phyloP scores from a whole-genome alignment of 2,888 invertebrate genomes.

The Pheosia gnoma region DNA sequence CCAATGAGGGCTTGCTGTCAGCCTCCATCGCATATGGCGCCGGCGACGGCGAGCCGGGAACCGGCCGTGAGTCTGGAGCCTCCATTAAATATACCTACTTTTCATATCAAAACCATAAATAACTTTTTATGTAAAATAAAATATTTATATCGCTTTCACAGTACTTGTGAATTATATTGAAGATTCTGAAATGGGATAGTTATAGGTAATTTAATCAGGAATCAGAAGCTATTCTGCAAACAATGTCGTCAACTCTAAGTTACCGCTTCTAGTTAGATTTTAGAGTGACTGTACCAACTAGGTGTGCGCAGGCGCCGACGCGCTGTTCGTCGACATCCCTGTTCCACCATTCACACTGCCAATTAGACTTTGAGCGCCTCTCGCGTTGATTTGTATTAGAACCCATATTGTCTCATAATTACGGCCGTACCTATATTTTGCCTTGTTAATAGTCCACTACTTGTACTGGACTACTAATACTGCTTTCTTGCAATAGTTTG shows the following conservation, averaged over 20 bases:
- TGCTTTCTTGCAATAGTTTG: neutral
- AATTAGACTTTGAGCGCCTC: slow-evolving; percentile 54
- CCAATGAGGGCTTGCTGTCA: slow-evolving; percentile 56
- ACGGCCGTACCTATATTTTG: neutral
- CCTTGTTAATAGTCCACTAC: neutral
- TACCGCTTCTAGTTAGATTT: too few relatives aligned
- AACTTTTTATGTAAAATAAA: too few relatives aligned
- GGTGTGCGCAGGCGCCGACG: slow-evolving; percentile 1
- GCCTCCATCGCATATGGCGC: slow-evolving; percentile 52
- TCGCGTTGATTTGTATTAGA: neutral
- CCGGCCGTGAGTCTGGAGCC: slow-evolving; percentile 7
- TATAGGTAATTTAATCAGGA: too few relatives aligned
- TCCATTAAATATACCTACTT: too few relatives aligned
- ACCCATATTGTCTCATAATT: slow-evolving; percentile 6
- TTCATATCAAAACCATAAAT: too few relatives aligned
- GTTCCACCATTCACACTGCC: slow-evolving; percentile 33
- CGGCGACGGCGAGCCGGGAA: slow-evolving; percentile 34
- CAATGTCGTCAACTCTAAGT: too few relatives aligned
- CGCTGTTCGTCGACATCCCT: slow-evolving; percentile 7
- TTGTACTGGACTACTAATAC: neutral
- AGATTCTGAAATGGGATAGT: too few relatives aligned
- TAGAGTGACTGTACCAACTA: neutral
- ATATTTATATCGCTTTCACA: too few relatives aligned
- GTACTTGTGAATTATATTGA: too few relatives aligned
- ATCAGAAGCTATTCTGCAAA: too few relatives aligned